phyloP scores from a whole-genome alignment of 2,888 invertebrate genomes.

The Periphyllus acericola region DNA sequence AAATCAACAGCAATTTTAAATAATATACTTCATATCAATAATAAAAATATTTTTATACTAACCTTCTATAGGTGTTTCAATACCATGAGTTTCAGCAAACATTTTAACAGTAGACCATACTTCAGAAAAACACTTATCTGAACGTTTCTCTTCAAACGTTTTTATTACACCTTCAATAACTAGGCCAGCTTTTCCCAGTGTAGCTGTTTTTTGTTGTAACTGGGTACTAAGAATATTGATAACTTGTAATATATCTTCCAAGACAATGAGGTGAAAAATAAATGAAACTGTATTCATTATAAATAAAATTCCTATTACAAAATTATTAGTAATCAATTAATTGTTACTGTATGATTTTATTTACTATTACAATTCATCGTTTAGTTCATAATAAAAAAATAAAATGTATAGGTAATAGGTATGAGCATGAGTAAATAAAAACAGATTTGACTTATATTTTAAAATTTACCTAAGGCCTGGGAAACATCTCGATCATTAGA shows the following conservation, averaged over 20 bases:
- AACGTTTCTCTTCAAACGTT: no score
- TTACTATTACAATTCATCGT: not conserved
- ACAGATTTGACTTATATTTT: not conserved
- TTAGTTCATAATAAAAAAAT: not conserved
- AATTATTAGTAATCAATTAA: no score
- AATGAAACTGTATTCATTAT: not conserved
- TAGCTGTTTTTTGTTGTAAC: no score
- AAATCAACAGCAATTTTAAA: constrained; percentile 13
- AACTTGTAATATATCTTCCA: not conserved
- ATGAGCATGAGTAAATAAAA: not conserved
- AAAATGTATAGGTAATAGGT: not conserved
- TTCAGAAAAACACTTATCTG: not conserved
- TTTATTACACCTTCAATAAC: no score
- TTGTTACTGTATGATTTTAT: no score
- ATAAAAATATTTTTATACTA: constrained; percentile 14
- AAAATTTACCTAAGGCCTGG: constrained; percentile 7
- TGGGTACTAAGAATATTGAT: not conserved
- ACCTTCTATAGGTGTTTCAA: not conserved
- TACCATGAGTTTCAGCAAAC: constrained; percentile 16
- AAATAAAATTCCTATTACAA: no score
- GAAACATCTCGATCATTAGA: not conserved
- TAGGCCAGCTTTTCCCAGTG: no score
- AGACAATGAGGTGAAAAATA: not conserved
- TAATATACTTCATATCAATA: not conserved
- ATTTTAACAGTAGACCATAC: constrained; percentile 13